A percentile compares a stretch with the other conserved stretches of the same genome.
These are phyloP conservation scores for Nasonia vitripennis DNA, from an alignment of 1,140 invertebrate genomes.

Conservation along the genomic window DNA sequence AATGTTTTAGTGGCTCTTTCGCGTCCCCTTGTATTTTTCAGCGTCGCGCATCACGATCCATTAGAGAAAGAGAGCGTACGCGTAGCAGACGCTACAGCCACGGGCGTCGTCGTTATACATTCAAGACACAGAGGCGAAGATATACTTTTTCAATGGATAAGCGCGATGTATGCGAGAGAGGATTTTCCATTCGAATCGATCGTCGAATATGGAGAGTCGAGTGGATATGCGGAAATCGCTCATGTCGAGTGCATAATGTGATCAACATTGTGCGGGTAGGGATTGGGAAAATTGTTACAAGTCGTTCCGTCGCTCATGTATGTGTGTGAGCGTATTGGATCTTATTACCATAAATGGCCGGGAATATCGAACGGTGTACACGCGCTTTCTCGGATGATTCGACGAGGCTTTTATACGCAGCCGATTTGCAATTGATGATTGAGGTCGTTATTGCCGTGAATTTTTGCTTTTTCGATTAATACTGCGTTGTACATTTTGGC, in stretches of 20 bases:
- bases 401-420: background rate
- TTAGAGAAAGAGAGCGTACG: background rate
- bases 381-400: background rate
- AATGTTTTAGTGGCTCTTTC: conserved; percentile 28
- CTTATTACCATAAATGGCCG: background rate
- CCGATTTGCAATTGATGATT: background rate
- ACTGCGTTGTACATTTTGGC: no score
- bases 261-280: background rate
- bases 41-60: conserved; percentile 1
- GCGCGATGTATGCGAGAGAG: background rate
- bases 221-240: background rate
- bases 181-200: conserved; percentile 2
- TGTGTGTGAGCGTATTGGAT: background rate
- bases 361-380: background rate
- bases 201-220: background rate
- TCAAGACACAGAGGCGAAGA: background rate
- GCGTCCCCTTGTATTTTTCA: background rate
- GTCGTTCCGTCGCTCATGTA: background rate
- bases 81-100: background rate
- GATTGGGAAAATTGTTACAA: conserved; percentile 11
- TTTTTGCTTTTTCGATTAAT: background rate
- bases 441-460: background rate
- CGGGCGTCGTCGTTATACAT: background rate
- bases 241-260: background rate
- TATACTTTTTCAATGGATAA: conserved; percentile 23